Evolutionary conservation across 1,140 invertebrate species (phyloP), one percentile per base, ranked within the genome.

Genomic region (Drosophila kohkoa): DNA sequence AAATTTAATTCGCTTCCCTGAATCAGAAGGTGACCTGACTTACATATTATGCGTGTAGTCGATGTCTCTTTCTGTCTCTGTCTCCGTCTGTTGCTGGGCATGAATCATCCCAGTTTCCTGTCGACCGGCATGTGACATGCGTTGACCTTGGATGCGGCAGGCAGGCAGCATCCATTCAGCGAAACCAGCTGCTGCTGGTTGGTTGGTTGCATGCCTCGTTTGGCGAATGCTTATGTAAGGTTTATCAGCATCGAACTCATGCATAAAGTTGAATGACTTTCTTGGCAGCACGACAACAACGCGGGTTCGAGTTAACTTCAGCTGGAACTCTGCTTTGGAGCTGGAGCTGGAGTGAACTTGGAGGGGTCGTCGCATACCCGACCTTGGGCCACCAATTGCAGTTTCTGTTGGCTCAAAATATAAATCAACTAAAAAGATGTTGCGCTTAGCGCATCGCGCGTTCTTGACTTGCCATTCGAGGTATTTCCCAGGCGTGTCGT

Each of bases 191-290:
- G 67, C 65, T 76, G 82, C 54, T 73, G 58, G 16, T 20, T 25
- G 20, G 20, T 25, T 25, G 20, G 32, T 46, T 62, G 55, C 74
- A 76, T 57, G 68, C 77, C 65, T 77, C 73, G 38, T 65, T 72
- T 25, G 20, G 52, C 48, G 49, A 30, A 87, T 76, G 79, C 79
- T 87, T 87, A 82, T 82, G 79, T 77, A 82, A 86, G 48, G 48
- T 46, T 32, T 7, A 72, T 51, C 43, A 16, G 45, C 45, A 46
- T 54, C 28, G 8, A 65, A 15, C 35, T 38, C 68, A 41, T 25
- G 60, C 68, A 28, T 46, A 63, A 41, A 66, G 82, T 87, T 86
- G 82, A 86, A 86, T 87, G 82, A 86, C 82, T 74, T 46, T 71
- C 20, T 38, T 51, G 46, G 49, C 49, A 13, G 30, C 51, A 15